These are phyloP conservation scores for Serranus cabrilla DNA, from an alignment of 2,797 vertebrate species.

Conservation along the genomic window DNA sequence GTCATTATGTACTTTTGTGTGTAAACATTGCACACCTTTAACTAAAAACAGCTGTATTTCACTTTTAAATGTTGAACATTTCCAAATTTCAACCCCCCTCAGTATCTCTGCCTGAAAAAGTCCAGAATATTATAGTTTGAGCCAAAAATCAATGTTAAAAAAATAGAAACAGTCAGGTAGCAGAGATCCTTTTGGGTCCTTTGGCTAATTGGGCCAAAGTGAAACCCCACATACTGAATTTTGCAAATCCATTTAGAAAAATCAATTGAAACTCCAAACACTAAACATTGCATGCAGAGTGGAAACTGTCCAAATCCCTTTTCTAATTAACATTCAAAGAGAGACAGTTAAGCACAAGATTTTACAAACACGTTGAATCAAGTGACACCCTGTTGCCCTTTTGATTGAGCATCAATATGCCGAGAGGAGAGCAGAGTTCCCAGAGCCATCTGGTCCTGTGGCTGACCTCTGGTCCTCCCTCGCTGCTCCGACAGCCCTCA, in stretches of 20 bases:
- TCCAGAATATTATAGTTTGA: constrained; percentile 32
- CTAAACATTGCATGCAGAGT: constrained; percentile 59
- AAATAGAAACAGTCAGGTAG: constrained; percentile 49
- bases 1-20: background rate
- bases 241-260: constrained; percentile 57
- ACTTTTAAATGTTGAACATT: constrained; percentile 3
- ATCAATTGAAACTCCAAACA: constrained; percentile 58
- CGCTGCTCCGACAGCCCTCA: constrained; percentile 61
- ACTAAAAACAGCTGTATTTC: constrained; percentile 2
- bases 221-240: constrained; percentile 42
- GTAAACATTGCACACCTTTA: constrained; percentile 3
- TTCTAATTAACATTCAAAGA: constrained; percentile 78
- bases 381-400: constrained; percentile 67
- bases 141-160: constrained; percentile 35
- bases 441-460: constrained; percentile 72
- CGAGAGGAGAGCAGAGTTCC: constrained; percentile 61
- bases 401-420: constrained; percentile 72
- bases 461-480: constrained; percentile 67
- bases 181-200: constrained; percentile 40
- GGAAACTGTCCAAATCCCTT: constrained; percentile 64
- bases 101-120: constrained; percentile 10
- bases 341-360: constrained; percentile 60
- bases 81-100: background rate
- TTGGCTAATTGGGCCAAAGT: constrained; percentile 52
- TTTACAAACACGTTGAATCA: constrained; percentile 64